Conservation (phyloP, 2,113 vertebrate genomes). For the Zootoca vivipara region DNA sequence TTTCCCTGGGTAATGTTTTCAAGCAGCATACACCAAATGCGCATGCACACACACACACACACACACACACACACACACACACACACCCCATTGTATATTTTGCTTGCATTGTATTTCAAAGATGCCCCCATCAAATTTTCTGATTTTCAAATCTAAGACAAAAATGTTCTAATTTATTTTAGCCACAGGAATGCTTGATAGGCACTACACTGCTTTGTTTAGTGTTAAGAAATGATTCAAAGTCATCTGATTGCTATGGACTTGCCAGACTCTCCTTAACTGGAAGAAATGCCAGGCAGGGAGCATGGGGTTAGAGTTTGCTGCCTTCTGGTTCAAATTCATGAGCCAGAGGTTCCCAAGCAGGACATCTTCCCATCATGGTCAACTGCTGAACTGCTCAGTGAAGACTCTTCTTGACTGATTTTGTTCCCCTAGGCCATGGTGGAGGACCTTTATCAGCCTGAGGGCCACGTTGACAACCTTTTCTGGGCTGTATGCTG, state of each 20-base stretch:
- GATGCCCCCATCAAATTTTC: conserved; percentile 30
- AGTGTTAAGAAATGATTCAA: background rate
- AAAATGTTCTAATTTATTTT: conserved; percentile 69
- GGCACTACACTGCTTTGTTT: background rate
- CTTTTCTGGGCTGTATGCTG: no score
- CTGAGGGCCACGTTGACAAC: no score
- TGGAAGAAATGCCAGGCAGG: background rate
- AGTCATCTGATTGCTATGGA: background rate
- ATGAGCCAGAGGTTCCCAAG: background rate
- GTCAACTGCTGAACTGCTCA: no score
- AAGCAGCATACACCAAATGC: conserved; percentile 59
- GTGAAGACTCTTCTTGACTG: no score
- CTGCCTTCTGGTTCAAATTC: background rate
- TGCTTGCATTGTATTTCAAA: conserved; percentile 70
- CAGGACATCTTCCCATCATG: no score
- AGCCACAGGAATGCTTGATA: conserved; percentile 46
- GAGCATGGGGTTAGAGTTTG: background rate
- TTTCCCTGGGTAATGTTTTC: conserved; percentile 64
- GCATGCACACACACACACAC: background rate
- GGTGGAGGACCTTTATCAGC: no score
- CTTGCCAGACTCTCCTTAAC: background rate
- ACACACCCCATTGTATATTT: conserved; percentile 58
- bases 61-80: background rate
- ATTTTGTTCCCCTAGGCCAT: no score
- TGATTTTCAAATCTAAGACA: conserved; percentile 64